Evolutionary conservation across 2,888 invertebrate species (phyloP), one percentile per base, ranked within the genome.

Genomic region (Carterocephalus palaemon): DNA sequence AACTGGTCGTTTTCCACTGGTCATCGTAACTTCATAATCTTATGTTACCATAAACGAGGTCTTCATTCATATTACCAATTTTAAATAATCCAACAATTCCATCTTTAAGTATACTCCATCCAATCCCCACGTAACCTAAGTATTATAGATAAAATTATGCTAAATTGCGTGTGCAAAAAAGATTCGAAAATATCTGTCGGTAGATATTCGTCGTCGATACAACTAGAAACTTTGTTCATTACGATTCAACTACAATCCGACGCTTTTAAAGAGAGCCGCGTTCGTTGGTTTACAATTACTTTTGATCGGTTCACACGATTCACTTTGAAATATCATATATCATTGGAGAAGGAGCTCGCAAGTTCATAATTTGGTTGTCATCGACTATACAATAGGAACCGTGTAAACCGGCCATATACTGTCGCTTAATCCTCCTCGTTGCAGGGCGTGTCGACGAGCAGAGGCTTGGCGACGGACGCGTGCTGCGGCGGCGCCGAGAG

Each of bases 371-470:
- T n/a, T n/a, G n/a, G n/a, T n/a, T n/a, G n/a, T n/a, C n/a, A n/a
- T n/a, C n/a, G n/a, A n/a, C n/a, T n/a, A n/a, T n/a, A n/a, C n/a
- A n/a, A n/a, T n/a, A n/a, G n/a, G n/a, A n/a, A n/a, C n/a, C n/a
- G n/a, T n/a, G n/a, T n/a, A n/a, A n/a, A n/a, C n/a, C n/a, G n/a
- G n/a, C n/a, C n/a, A n/a, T n/a, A n/a, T n/a, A n/a, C n/a, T n/a
- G n/a, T 7, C n/a, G 43, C 22, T 17, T 83, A 84, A 51, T 85
- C 79, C 63, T 86, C 85, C 63, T 85, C 85, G 22, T 75, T 84
- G 60, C 80, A 80, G 15, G 81, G 81, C 17, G 83, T 82, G 56
- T 85, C 85, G 29, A 86, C 86, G 34, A 85, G 73, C 52, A 85
- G 67, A 47, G 85, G 85, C 59, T 84, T 85, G 32, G 75, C 64